Base-by-base conservation (phyloP, 2,113 vertebrate genomes). In the Poecilia latipinna region DNA sequence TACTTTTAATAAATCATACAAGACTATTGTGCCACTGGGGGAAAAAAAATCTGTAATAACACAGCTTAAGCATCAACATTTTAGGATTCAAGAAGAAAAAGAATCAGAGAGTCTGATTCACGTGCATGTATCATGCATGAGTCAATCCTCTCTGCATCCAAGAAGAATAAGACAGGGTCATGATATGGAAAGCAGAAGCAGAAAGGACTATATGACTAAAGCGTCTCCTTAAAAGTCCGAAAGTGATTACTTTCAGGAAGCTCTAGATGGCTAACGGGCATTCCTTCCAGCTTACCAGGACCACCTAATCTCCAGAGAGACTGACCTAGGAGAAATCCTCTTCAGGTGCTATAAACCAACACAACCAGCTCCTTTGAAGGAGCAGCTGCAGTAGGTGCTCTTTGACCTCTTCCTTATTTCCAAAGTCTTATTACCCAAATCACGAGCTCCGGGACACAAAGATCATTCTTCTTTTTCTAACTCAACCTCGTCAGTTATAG, bases 71-170 rank as follows among this genome's bases (percentile, higher is more conserved):
- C 12, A 13, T 32, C 19, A 54, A 69, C 31, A 33, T 70, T 70
- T 70, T 2, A 12, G 51, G 31, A 60, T 60, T 70, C 15, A 57
- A 35, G 24, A 57, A 17, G 11, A 35, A 35, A 32, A 29, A 24
- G 26, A 31, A 17, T 68, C 8, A 54, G 28, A 32, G 29, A 68
- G 32, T 70, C 31, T 70, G 31, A 35, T 12, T 35, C 4, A 4
- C 24, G 48, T 68, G 65, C 24, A 68, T 68, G 39, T 44, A 44
- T 67, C 8, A 68, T 68, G 65, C 8, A 68, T 68, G 65, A 68
- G 39, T 68, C 39, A 8, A 31, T 31, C 39, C 39, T 31, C 39
- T 42, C 12, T 15, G 13, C 39, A 42, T 42, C 13, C 39, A 15
- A 15, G 39, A 48, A 48, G 44, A 48, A 4, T 48, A n/a, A 57